Evolutionary conservation across 2,797 vertebrate species (phyloP), one percentile per base, ranked within the genome.

Genomic region (Iguana delicatissima): DNA sequence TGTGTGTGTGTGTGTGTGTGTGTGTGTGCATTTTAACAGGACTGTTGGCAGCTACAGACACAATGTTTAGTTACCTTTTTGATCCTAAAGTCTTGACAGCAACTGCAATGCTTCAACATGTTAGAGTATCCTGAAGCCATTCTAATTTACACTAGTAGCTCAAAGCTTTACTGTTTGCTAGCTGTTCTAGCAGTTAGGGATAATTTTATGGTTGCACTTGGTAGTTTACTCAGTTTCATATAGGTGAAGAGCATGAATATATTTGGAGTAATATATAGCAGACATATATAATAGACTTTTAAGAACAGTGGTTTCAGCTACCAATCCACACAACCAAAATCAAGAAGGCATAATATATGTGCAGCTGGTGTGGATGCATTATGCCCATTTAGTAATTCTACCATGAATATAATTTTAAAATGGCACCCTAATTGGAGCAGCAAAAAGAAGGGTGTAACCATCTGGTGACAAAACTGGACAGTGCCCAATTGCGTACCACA

Each of bases 1-100:
- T 42, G 42, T 42, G 42, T 42, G 42, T 42, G 42, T 42, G 42
- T 42, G 42, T 42, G 42, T 42, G 42, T 42, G 42, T 42, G 57
- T 64, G 0, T 64, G 18, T 93, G 87, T 85, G 80, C 89, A 73
- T 91, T 46, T 46, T 84, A 59, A n/a, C 77, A 82, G 55, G 35
- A 0, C 0, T 32, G 38, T 32, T 84, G 74, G 76, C 50, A 90
- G 87, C 59, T 32, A n/a, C 16, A 83, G 80, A 76, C 16, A 35
- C 87, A 91, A 38, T 52, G 92, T 93, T 95, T 82, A 85, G 29
- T 80, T 91, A 59, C 55, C 74, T 62, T 80, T 82, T 76, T 57
- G 0, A 50, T 80, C 26, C 8, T 50, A 91, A 89, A 86, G 84
- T 88, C 42, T 13, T 67, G 57, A 73, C 76, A 83, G 16, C 81